Evolutionary conservation across 2,113 vertebrate genomes (phyloP).

Genomic region (Semicossyphus pulcher): DNA sequence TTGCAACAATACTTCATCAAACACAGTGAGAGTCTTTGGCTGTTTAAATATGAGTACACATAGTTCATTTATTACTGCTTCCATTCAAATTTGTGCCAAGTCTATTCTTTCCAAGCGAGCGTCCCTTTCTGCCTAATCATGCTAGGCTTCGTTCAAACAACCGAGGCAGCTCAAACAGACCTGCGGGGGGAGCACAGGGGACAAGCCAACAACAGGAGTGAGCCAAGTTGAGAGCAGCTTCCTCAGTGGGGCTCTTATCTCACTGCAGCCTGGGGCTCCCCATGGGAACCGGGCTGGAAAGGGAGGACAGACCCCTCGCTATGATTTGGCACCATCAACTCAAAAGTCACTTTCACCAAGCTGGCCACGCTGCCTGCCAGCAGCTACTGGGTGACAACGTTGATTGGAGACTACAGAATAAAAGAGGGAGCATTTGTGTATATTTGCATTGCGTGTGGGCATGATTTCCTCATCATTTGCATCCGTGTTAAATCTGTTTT

Average conservation of each 20-base stretch:
- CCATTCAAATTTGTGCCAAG: slow-evolving; percentile 15
- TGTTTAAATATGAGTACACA: not conserved
- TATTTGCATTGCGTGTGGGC: slow-evolving; percentile 10
- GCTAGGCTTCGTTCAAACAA: slow-evolving; percentile 54
- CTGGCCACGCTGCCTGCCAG: slow-evolving; percentile 5
- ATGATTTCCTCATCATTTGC: not conserved
- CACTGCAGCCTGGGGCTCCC: slow-evolving; percentile 51
- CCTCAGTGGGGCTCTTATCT: slow-evolving; percentile 65
- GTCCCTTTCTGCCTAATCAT: slow-evolving; percentile 54
- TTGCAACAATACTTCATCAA: not conserved
- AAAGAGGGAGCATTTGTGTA: not conserved
- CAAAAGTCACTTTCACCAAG: slow-evolving; percentile 51
- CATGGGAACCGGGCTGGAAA: slow-evolving; percentile 45
- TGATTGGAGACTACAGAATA: not conserved
- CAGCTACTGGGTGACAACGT: not conserved
- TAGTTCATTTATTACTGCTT: slow-evolving; percentile 7
- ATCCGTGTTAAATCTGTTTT: not conserved
- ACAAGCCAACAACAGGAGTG: slow-evolving; percentile 51
- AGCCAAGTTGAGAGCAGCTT: slow-evolving; percentile 57
- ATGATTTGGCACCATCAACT: slow-evolving; percentile 34
- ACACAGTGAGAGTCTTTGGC: not conserved
- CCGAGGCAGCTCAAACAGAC: slow-evolving; percentile 55
- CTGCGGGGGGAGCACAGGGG: slow-evolving; percentile 42
- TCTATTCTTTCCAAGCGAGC: slow-evolving; percentile 16
- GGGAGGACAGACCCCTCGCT: slow-evolving; percentile 25